These are phyloP conservation scores for Sphaeridia pumilis DNA, from an alignment of 2,888 invertebrate species.

Conservation along the genomic window DNA sequence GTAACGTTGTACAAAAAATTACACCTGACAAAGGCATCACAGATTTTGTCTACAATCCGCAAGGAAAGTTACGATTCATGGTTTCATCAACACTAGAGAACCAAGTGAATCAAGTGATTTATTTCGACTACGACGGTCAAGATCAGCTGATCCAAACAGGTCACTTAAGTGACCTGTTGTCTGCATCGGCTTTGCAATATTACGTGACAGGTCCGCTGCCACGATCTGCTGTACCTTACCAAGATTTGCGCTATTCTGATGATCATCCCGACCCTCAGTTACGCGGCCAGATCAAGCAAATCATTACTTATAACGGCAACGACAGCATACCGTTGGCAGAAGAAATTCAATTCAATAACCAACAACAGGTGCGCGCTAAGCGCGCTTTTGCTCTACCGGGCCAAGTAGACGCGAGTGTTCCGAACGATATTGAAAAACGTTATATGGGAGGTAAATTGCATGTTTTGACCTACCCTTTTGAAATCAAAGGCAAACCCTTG, in stretches of 20 bases:
- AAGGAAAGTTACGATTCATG: conserved; percentile 6
- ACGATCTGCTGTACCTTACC: neutral
- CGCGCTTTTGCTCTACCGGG: neutral
- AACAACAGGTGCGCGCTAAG: neutral
- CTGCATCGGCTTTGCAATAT: neutral
- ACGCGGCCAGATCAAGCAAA: neutral
- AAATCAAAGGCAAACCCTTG: neutral
- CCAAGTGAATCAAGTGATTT: neutral
- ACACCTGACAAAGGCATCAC: conserved; percentile 8
- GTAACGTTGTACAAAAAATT: neutral
- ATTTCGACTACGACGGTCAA: neutral
- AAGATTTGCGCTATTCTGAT: neutral
- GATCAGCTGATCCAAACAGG: neutral
- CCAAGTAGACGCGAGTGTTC: neutral
- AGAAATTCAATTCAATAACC: neutral
- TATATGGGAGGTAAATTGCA: neutral
- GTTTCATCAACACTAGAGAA: neutral
- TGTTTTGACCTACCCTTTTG: neutral
- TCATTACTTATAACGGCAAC: neutral
- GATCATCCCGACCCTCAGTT: neutral
- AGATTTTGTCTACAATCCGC: conserved; percentile 2
- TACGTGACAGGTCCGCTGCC: neutral
- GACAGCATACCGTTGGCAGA: neutral
- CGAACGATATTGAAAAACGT: neutral
- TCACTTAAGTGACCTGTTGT: neutral